Percentiles rank a stretch among this genome's conserved stretches.
phyloP scores from a whole-genome alignment of 1,140 invertebrate species.

The Drosophila gunungcola region DNA sequence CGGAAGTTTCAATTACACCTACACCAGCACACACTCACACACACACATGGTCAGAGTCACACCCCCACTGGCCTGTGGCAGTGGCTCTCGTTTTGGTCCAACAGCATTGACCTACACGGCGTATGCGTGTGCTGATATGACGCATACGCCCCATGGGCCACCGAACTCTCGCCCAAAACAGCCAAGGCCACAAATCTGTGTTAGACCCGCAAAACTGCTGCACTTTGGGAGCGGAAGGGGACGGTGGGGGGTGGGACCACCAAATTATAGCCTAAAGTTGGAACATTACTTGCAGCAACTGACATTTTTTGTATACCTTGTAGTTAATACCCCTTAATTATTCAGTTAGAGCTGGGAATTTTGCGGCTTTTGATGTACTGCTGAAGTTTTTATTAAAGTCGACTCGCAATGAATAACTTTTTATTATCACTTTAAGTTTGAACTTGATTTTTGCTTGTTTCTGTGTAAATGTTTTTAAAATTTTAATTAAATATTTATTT shows the following conservation, averaged over 20 bases:
- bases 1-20: slow-evolving; percentile 81
- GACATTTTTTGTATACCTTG: slow-evolving; percentile 54
- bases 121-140: slow-evolving; percentile 74
- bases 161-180: slow-evolving; percentile 18
- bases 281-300: slow-evolving; percentile 75
- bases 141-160: slow-evolving; percentile 68
- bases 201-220: slow-evolving; percentile 52
- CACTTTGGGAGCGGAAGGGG: slow-evolving; percentile 1
- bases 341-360: neutral
- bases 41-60: slow-evolving; percentile 13
- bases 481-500: neutral
- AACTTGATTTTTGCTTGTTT: too few relatives aligned
- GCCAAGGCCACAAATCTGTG: slow-evolving; percentile 78
- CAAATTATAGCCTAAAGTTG: slow-evolving; percentile 79
- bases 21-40: slow-evolving; percentile 33
- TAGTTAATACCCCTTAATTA: slow-evolving; percentile 66
- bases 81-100: slow-evolving; percentile 36
- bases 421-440: too few relatives aligned
- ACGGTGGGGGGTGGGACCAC: slow-evolving; percentile 11
- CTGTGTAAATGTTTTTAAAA: neutral
- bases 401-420: too few relatives aligned
- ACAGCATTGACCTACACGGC: slow-evolving; percentile 76
- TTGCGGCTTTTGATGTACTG: neutral
- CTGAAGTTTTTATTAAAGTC: neutral
- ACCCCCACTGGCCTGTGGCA: slow-evolving; percentile 15